phyloP scores from a whole-genome alignment of 2,797 vertebrate genomes.

The Pelochelys cantorii region DNA sequence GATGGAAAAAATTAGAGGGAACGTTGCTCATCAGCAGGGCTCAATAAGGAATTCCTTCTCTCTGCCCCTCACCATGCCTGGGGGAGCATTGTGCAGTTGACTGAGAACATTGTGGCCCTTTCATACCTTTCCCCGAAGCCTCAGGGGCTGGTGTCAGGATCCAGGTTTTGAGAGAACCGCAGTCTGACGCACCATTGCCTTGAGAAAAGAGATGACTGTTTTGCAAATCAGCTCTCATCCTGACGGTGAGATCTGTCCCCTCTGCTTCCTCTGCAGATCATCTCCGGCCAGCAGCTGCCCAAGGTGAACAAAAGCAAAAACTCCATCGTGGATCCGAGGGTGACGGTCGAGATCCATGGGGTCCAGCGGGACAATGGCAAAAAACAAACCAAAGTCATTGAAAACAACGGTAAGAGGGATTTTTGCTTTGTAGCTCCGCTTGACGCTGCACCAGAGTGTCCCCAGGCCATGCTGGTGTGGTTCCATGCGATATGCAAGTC shows the following conservation, averaged over 20 bases:
- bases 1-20: too few species aligned
- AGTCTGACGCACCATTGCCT: background rate
- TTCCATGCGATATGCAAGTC: background rate
- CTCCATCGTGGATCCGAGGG: constrained; percentile 95
- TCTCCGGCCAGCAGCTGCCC: constrained; percentile 96
- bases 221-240: background rate
- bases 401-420: constrained; percentile 88
- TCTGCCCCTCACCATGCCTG: background rate
- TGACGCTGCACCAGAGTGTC: background rate
- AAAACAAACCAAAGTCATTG: constrained; percentile 86
- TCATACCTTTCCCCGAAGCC: background rate
- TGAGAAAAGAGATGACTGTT: background rate
- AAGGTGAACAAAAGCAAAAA: constrained; percentile 93
- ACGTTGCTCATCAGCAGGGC: background rate
- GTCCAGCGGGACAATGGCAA: constrained; percentile 84
- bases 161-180: too few species aligned
- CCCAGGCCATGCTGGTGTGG: background rate
- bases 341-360: constrained; percentile 88
- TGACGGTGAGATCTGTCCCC: background rate
- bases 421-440: background rate
- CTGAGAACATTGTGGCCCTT: background rate
- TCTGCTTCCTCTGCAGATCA: constrained; percentile 82
- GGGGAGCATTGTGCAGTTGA: background rate
- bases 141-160: background rate
- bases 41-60: background rate